Evolutionary conservation across 2,797 vertebrate genomes (phyloP).

Genomic region (Aplochiton taeniatus): DNA sequence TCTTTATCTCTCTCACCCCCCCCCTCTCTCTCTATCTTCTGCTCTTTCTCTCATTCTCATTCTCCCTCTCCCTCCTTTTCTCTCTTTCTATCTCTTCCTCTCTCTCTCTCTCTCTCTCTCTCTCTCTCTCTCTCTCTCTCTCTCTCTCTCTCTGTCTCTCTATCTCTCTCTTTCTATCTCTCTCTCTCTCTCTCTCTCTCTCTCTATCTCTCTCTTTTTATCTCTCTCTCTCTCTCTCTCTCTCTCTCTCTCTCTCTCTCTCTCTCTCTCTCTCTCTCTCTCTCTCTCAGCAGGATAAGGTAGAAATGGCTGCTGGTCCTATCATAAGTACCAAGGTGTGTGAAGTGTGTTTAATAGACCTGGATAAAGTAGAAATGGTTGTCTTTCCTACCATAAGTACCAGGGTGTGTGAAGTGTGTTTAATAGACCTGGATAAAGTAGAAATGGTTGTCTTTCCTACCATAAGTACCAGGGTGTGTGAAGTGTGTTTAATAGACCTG

Average conservation of each 20-base stretch:
- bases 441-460: too few species aligned
- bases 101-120: too few species aligned
- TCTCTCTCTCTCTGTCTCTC: constrained; percentile 1
- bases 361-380: too few species aligned
- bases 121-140: not conserved
- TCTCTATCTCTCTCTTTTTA: not conserved
- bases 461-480: too few species aligned
- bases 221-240: not conserved
- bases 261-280: constrained; percentile 10
- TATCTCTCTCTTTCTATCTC: not conserved
- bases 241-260: not conserved
- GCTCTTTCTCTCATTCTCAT: not conserved
- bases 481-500: too few species aligned
- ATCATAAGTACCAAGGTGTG: too few species aligned
- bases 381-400: too few species aligned
- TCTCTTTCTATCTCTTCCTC: not conserved
- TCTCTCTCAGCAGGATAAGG: too few species aligned
- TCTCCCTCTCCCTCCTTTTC: not conserved
- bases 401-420: too few species aligned
- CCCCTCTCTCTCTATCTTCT: not conserved
- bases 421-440: too few species aligned
- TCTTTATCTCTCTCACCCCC: not conserved
- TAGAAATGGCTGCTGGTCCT: too few species aligned
- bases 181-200: not conserved
- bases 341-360: too few species aligned